Base-by-base conservation (phyloP, 1,140 invertebrate species). In the Euglossa dilemma region DNA sequence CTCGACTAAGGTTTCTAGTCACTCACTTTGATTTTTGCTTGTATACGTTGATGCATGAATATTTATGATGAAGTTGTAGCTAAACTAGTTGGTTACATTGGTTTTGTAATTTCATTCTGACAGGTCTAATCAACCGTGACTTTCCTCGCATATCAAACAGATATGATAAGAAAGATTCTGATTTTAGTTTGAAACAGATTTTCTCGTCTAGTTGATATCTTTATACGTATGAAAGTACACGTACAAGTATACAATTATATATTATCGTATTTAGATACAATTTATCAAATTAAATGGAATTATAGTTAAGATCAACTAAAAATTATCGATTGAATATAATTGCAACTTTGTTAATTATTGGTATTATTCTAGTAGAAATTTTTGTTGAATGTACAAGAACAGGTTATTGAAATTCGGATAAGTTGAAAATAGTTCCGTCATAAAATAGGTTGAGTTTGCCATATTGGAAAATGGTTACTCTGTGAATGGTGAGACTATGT, bases 381-480 rank as follows among this genome's bases (percentile, higher is more conserved):
- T 12, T 28, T 63, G 7, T 25, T 1, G 36, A 28, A 36, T 43
- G 23, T 67, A 18, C 9, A 71, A 47, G 28, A 25, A 2, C 18
- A 18, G 12, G 16, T 52, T n/a, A 20, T 70, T 52, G 36, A 47
- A 50, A 70, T 52, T 25, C 18, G 14, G 28, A 20, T 18, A 20
- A 25, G 18, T 36, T 2, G 71, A 45, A 43, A 56, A 57, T 14
- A 45, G 70, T 57, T 72, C 11, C 20, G 23, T 16, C 7, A 12
- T n/a, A 12, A 50, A 63, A 76, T 76, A n/a, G 74, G 50, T 76
- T 76, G 54, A 66, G 47, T 43, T 76, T 28, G 18, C 45, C 11
- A 25, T 36, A 28, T 50, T 16, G 36, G 45, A 61, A 70, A 18
- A 28, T n/a, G 50, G 25, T 61, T 28, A 36, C 7, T 28, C 74